Percentiles rank a stretch among this genome's conserved stretches.
These are phyloP conservation scores for Crax fasciolata DNA, from an alignment of 2,797 vertebrate species.

Conservation along the genomic window DNA sequence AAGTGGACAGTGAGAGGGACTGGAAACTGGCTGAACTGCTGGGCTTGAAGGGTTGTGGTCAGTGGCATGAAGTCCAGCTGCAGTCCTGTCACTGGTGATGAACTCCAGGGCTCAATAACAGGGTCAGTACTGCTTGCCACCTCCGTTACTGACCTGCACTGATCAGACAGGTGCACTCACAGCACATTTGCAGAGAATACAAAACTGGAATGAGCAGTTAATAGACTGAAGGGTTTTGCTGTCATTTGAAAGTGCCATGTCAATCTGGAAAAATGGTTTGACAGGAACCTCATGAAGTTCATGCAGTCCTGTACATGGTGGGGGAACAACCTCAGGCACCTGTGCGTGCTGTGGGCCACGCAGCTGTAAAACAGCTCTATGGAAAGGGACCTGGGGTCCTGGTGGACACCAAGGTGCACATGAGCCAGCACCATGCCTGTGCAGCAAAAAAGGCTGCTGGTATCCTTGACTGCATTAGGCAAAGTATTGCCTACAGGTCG, in stretches of 20 bases:
- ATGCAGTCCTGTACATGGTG: not conserved
- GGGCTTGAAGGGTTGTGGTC: not conserved
- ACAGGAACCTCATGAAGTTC: not conserved
- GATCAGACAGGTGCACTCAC: not conserved
- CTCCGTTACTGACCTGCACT: not conserved
- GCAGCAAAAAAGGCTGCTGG: not conserved
- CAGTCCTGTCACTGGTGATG: not conserved
- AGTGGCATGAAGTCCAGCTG: not conserved
- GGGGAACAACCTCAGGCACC: not conserved
- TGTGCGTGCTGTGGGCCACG: not conserved
- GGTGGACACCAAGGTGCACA: accelerated
- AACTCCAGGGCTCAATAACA: accelerated
- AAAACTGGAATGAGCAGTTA: not conserved
- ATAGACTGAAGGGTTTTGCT: not conserved
- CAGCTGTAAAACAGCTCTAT: not conserved
- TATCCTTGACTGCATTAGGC: not conserved
- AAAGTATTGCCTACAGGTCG: not conserved
- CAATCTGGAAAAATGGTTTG: not conserved
- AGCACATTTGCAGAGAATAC: not conserved
- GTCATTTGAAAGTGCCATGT: not conserved
- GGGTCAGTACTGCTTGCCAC: not conserved
- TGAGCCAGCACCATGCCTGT: not conserved
- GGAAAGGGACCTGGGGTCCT: accelerated
- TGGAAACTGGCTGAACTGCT: not conserved
- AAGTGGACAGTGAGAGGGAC: accelerated